Percentiles rank a stretch among this genome's conserved stretches.
phyloP scores from a whole-genome alignment of 2,113 vertebrate genomes.

The Brevimyrus niger region DNA sequence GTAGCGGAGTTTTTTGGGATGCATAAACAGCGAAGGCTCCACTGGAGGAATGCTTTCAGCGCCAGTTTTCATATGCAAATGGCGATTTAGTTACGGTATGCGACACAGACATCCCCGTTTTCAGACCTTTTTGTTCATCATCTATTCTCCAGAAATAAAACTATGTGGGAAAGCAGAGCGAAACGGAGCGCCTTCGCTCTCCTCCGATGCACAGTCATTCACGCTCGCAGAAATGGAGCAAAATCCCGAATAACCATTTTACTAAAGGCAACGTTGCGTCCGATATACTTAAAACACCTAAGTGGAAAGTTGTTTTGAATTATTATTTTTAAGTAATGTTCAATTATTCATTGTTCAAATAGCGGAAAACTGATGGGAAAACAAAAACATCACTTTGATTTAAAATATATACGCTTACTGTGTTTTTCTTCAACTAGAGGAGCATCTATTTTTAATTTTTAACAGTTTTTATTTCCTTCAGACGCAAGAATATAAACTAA shows the following conservation, averaged over 20 bases:
- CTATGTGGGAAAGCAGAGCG: conserved; percentile 32
- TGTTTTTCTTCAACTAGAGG: neutral
- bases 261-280: neutral
- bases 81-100: conserved; percentile 70
- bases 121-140: conserved; percentile 61
- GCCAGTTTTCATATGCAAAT: conserved; percentile 73
- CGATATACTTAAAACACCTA: neutral
- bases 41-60: conserved; percentile 63
- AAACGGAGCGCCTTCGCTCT: conserved; percentile 48
- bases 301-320: neutral
- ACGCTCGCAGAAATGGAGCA: conserved; percentile 43
- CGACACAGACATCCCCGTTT: conserved; percentile 64
- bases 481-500: neutral
- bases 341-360: neutral
- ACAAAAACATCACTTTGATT: neutral
- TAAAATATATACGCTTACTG: neutral
- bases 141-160: conserved; percentile 56
- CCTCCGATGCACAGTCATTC: conserved; percentile 61
- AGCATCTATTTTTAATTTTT: neutral
- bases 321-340: neutral
- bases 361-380: neutral
- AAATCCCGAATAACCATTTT: neutral
- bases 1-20: conserved; percentile 29
- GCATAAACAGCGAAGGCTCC: conserved; percentile 47
- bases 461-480: neutral